Evolutionary conservation across 2,888 invertebrate genomes (phyloP), one percentile per base, ranked within the genome.

Genomic region (Lamellibrachia satsuma): DNA sequence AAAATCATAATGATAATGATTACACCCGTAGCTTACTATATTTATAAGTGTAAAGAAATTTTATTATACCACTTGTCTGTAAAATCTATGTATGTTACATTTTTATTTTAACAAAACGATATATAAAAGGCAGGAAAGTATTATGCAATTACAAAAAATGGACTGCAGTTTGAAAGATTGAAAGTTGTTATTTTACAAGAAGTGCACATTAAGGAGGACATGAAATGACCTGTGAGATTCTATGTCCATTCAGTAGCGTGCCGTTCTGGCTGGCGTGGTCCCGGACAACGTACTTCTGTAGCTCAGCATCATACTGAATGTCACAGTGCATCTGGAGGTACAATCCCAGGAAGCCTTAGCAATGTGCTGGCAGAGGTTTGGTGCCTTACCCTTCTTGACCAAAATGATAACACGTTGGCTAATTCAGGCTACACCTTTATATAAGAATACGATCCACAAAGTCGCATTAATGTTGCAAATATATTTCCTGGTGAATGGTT

Each of bases 181-280:
- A n/a, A 75, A 11, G 75, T 22, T 75, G 75, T n/a, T 75, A 22
- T 75, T 15, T 22, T 75, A 75, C 75, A n/a, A 6, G n/a, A 75
- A 75, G 6, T 15, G 91, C 2, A n/a, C 91, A 27, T 75, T 22
- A 75, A 75, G 6, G 22, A 22, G n/a, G 6, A 75, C 52, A 91
- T 39, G 15, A 52, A 51, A 8, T 98, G 93, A 96, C 96, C 94
- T 95, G 94, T 92, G 96, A 95, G 52, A 97, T 94, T 90, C 96
- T 94, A 1, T 94, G 93, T 15, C 95, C 95, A 94, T 97, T 97
- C 52, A 96, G 93, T 93, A 98, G 97, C 0, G 99, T 98, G 0
- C 99, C 99, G 96, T 98, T 98, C 95, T 98, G 97, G 8, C 99
- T 99, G 0, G 98, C 98, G 93, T 98, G 96, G 96, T 99, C 99